Evolutionary conservation across 2,888 invertebrate species (phyloP).

Genomic region (Ceriagrion tenellum): DNA sequence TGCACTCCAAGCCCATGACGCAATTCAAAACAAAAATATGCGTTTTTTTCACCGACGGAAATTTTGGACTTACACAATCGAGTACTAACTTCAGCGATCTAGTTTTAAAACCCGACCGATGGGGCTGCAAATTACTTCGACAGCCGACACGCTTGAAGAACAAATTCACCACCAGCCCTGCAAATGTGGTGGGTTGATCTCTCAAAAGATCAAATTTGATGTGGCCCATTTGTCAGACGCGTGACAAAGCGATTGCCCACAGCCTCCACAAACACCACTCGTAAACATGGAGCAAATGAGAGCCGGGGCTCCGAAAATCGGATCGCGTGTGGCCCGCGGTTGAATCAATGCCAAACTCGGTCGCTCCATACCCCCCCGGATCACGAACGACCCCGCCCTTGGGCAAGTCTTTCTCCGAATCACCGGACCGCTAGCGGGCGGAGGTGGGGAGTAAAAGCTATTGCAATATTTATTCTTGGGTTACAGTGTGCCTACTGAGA

Average conservation of each 20-base stretch:
- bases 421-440: neutral
- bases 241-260: neutral
- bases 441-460: neutral
- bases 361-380: neutral
- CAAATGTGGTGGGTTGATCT: neutral
- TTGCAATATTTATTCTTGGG: too few relatives aligned
- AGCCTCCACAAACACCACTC: neutral
- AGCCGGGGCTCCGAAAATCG: neutral
- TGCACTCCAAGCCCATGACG: too few relatives aligned
- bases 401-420: neutral
- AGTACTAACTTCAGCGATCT: neutral
- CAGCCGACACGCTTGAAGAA: neutral
- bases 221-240: neutral
- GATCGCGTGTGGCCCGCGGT: neutral
- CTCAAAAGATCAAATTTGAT: neutral
- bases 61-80: neutral
- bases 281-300: neutral
- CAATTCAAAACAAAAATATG: too few relatives aligned
- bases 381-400: neutral
- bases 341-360: conserved; percentile 6
- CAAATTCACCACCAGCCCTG: neutral
- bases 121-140: neutral
- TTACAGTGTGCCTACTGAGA: too few relatives aligned
- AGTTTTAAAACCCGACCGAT: neutral
- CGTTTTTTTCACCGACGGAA: neutral